A percentile compares a stretch with the other conserved stretches of the same genome.
Evolutionary conservation across 2,797 vertebrate genomes (phyloP).

Genomic region (Pipistrellus nathusii): DNA sequence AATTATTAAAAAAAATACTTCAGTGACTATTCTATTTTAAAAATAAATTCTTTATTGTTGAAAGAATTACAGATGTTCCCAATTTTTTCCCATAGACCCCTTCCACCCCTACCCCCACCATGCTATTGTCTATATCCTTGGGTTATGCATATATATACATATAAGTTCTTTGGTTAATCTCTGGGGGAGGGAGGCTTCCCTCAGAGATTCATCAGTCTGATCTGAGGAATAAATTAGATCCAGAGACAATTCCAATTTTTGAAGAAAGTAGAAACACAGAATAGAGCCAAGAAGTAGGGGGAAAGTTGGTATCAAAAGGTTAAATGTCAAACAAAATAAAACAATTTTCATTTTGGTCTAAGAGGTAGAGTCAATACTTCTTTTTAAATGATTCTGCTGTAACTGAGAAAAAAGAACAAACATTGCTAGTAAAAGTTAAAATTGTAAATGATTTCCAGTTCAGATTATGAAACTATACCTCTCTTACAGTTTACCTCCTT

Average conservation of each 20-base stretch:
- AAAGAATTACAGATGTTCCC: too few relatives aligned
- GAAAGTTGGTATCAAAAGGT: neutral
- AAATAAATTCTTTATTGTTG: too few relatives aligned
- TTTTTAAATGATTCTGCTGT: slow-evolving; percentile 22
- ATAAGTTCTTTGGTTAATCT: too few relatives aligned
- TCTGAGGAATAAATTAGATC: too few relatives aligned
- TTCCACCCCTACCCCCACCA: too few relatives aligned
- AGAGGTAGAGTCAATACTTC: neutral
- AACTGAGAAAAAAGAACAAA: neutral
- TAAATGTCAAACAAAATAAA: slow-evolving; percentile 35
- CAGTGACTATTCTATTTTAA: neutral
- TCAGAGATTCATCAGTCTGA: too few relatives aligned
- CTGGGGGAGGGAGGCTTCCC: too few relatives aligned
- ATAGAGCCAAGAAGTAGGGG: neutral
- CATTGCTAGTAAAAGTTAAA: neutral
- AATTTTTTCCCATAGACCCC: too few relatives aligned
- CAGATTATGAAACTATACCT: neutral
- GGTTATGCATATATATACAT: too few relatives aligned
- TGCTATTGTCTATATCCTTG: too few relatives aligned
- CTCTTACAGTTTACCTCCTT: neutral
- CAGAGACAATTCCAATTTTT: neutral
- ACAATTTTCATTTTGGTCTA: neutral
- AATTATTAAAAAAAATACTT: neutral
- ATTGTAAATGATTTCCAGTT: slow-evolving; percentile 11
- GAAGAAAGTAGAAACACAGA: slow-evolving; percentile 37